phyloP scores from a whole-genome alignment of 2,797 vertebrate genomes.

The Mergus octosetaceus region DNA sequence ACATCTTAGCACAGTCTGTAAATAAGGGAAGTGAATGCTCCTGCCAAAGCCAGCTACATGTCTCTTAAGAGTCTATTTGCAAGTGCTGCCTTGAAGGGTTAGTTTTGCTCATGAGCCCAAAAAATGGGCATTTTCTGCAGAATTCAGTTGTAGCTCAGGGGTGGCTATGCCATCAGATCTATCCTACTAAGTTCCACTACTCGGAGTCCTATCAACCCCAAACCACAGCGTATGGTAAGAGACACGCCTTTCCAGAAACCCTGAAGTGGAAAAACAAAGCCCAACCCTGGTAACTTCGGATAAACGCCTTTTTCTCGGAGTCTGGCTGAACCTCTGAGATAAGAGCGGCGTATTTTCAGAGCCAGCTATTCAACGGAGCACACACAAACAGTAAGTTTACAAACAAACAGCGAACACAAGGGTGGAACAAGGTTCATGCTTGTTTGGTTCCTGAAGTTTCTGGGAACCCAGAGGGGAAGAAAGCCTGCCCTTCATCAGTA shows the following conservation, averaged over 20 bases:
- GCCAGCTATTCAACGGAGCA: not conserved
- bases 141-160: not conserved
- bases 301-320: conserved; percentile 40
- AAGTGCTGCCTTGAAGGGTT: not conserved
- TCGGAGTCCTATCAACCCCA: not conserved
- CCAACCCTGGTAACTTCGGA: not conserved
- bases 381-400: not conserved
- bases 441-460: not conserved
- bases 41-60: conserved; percentile 32
- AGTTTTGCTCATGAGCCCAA: not conserved
- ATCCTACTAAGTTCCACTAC: not conserved
- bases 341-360: conserved; percentile 20
- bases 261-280: not conserved
- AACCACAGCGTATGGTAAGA: not conserved
- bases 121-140: not conserved
- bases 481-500: not conserved
- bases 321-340: conserved; percentile 38
- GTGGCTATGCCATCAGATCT: not conserved
- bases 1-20: conserved; percentile 12
- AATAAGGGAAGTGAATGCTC: conserved; percentile 43
- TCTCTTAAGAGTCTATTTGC: not conserved
- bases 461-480: not conserved
- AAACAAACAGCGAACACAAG: not conserved
- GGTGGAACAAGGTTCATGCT: not conserved
- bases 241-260: conserved; percentile 34